Percentiles rank a stretch among this genome's conserved stretches.
phyloP scores from a whole-genome alignment of 2,888 invertebrate genomes.

The Pristionchus exspectatus region DNA sequence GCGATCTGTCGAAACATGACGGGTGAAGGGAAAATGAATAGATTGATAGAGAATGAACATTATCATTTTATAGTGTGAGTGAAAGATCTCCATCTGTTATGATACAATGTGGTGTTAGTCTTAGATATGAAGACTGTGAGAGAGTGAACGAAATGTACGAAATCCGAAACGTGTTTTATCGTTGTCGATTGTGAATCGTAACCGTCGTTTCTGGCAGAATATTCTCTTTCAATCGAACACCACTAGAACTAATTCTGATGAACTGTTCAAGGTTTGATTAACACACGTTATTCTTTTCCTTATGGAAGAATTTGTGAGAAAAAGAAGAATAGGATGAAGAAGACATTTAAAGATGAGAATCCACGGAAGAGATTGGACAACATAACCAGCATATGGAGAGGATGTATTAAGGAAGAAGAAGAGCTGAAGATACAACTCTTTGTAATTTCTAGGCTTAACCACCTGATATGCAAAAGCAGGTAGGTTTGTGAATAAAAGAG shows the following conservation, averaged over 20 bases:
- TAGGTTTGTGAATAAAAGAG: neutral
- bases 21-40: neutral
- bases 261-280: neutral
- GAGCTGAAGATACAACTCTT: neutral
- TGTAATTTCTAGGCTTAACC: neutral
- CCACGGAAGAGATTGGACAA: neutral
- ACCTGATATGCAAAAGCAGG: neutral
- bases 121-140: neutral
- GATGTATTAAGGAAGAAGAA: constrained; percentile 12
- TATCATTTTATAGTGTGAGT: neutral
- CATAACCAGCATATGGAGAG: neutral
- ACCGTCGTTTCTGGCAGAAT: neutral
- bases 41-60: neutral
- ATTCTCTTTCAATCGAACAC: neutral
- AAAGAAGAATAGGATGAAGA: constrained; percentile 14
- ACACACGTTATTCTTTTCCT: neutral
- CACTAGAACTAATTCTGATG: neutral
- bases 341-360: constrained; percentile 35
- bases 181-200: neutral
- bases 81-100: neutral
- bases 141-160: neutral
- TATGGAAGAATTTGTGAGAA: neutral
- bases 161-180: neutral
- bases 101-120: neutral
- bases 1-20: neutral